These are phyloP conservation scores for Electrophaes corylata DNA, from an alignment of 2,888 invertebrate species.

Conservation along the genomic window DNA sequence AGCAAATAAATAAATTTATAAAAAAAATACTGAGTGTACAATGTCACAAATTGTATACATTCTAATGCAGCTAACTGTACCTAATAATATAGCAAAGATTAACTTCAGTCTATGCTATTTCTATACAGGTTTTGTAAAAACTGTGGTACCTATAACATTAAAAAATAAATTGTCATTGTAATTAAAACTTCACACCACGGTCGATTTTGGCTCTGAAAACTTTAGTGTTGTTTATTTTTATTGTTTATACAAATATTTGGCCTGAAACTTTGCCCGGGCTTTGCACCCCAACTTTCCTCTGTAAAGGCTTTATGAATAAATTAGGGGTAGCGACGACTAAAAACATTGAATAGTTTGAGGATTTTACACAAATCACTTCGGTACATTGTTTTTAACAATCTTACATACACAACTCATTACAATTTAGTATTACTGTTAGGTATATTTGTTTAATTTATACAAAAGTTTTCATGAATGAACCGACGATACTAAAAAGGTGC, in stretches of 20 bases:
- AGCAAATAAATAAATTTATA: too few species aligned
- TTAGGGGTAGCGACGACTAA: not conserved
- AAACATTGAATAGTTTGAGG: not conserved
- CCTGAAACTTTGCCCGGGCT: not conserved
- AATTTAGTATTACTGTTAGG: too few species aligned
- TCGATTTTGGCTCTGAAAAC: conserved; percentile 1
- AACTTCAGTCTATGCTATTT: too few species aligned
- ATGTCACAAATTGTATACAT: too few species aligned
- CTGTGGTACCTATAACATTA: not conserved
- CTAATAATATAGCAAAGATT: too few species aligned
- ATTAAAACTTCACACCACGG: conserved; percentile 1
- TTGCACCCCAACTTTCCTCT: not conserved
- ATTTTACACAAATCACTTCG: not conserved
- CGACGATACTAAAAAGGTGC: too few species aligned
- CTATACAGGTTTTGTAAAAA: too few species aligned
- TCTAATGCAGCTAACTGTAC: too few species aligned
- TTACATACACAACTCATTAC: not conserved
- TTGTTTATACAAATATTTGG: conserved; percentile 11
- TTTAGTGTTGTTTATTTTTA: conserved; percentile 12
- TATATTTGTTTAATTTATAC: too few species aligned
- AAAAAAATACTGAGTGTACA: too few species aligned
- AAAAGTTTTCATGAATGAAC: too few species aligned
- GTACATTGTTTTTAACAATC: not conserved
- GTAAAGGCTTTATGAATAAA: not conserved
- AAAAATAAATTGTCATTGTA: conserved; percentile 3